Conservation (phyloP, 2,113 vertebrate species). For the Periophthalmodon schlosseri region DNA sequence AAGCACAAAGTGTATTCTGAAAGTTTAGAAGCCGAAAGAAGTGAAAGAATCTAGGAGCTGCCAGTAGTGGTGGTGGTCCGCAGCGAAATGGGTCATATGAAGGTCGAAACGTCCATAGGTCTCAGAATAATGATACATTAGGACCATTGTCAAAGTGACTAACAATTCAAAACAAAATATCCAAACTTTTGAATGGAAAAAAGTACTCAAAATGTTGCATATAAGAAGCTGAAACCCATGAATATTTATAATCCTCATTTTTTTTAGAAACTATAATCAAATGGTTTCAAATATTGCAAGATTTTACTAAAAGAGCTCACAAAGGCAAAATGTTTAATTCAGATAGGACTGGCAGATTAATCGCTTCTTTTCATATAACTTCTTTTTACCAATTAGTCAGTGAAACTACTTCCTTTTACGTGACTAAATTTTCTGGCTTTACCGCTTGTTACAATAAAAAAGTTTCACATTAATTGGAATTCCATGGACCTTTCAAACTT, state of each 20-base stretch:
- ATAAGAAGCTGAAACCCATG: too few relatives aligned
- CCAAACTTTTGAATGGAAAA: not conserved
- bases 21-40: not conserved
- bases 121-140: too few relatives aligned
- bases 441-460: not conserved
- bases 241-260: too few relatives aligned
- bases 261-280: too few relatives aligned
- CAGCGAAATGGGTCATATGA: not conserved
- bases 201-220: not conserved
- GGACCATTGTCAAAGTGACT: not conserved
- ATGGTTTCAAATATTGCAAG: too few relatives aligned
- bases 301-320: too few relatives aligned
- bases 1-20: not conserved
- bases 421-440: not conserved
- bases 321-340: too few relatives aligned
- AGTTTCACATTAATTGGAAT: too few relatives aligned
- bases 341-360: too few relatives aligned
- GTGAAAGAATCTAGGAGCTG: not conserved
- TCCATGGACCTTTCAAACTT: too few relatives aligned
- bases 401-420: not conserved
- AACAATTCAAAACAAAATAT: too few relatives aligned
- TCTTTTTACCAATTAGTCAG: not conserved
- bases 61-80: not conserved
- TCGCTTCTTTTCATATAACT: not conserved
- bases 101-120: not conserved